phyloP scores from a whole-genome alignment of 2,888 invertebrate genomes.

The Dendrolimus houi region DNA sequence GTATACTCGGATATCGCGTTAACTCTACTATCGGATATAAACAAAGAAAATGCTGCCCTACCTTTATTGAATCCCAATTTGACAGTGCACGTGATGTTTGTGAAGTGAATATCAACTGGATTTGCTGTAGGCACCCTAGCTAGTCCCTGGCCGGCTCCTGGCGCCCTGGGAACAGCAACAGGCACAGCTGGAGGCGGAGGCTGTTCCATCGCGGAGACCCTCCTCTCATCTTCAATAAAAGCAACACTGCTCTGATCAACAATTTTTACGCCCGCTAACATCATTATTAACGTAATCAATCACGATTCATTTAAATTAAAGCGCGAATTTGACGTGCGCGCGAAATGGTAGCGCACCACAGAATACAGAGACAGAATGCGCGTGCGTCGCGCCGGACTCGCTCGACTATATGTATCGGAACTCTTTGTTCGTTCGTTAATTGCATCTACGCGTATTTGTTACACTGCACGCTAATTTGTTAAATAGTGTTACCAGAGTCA shows the following conservation, averaged over 20 bases:
- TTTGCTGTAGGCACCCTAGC: constrained; percentile 46
- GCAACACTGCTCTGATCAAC: constrained; percentile 51
- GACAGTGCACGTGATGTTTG: constrained; percentile 83
- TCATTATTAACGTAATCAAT: constrained; percentile 30
- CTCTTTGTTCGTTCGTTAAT: constrained; percentile 45
- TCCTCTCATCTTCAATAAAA: constrained; percentile 18
- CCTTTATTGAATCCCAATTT: constrained; percentile 84
- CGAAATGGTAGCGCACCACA: constrained; percentile 25
- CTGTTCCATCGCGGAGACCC: constrained; percentile 2
- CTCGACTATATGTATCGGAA: constrained; percentile 19
- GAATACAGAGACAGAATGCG: constrained; percentile 28
- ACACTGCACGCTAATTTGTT: constrained; percentile 36
- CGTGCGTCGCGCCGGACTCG: constrained; percentile 29
- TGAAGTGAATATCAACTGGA: constrained; percentile 83
- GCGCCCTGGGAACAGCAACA: constrained; percentile 2
- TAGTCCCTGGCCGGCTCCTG: constrained; percentile 23
- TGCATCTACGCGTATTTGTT: constrained; percentile 32
- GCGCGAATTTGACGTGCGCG: constrained; percentile 9
- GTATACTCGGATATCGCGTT: too few relatives aligned
- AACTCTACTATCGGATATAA: background rate
- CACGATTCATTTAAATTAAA: too few relatives aligned
- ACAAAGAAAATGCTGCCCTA: constrained; percentile 37
- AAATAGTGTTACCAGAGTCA: constrained; percentile 15
- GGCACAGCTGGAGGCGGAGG: constrained; percentile 9
- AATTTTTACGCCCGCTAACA: constrained; percentile 66